Evolutionary conservation across 2,888 invertebrate genomes (phyloP).

Genomic region (Carabus problematicus): DNA sequence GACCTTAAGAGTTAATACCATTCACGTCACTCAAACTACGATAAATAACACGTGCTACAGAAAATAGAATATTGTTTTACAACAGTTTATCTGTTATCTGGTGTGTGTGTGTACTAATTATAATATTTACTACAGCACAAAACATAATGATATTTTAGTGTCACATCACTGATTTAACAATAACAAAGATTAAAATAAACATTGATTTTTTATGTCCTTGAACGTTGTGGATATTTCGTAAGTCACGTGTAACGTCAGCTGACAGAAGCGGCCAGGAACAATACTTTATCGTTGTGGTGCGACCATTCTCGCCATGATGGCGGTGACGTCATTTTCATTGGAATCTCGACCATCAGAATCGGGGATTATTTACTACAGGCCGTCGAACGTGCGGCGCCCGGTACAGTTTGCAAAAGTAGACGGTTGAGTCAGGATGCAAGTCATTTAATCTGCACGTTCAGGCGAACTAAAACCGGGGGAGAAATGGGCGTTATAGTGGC

Average conservation of each 20-base stretch:
- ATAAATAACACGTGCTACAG: no score
- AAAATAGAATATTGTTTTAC: no score
- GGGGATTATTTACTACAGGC: conserved; percentile 38
- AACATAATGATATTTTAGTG: no score
- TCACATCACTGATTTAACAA: no score
- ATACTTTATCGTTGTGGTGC: conserved; percentile 24
- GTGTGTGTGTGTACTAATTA: no score
- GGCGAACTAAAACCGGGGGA: background rate
- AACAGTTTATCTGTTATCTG: no score
- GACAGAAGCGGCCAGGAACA: background rate
- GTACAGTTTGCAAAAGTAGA: conserved; percentile 20
- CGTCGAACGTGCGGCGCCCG: conserved; percentile 30
- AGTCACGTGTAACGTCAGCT: background rate
- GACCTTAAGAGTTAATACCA: background rate
- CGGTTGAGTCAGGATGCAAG: conserved; percentile 1
- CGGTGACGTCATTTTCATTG: conserved; percentile 38
- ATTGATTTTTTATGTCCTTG: background rate
- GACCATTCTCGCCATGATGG: conserved; percentile 26
- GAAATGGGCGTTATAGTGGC: conserved; percentile 12
- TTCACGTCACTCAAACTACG: no score
- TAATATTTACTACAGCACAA: no score
- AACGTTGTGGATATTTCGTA: conserved; percentile 3
- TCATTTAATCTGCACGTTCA: conserved; percentile 1
- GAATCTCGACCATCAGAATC: conserved; percentile 37
- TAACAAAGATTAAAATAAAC: no score